Conservation (phyloP, 2,797 vertebrate species). For the Melanotaenia nigrans region DNA sequence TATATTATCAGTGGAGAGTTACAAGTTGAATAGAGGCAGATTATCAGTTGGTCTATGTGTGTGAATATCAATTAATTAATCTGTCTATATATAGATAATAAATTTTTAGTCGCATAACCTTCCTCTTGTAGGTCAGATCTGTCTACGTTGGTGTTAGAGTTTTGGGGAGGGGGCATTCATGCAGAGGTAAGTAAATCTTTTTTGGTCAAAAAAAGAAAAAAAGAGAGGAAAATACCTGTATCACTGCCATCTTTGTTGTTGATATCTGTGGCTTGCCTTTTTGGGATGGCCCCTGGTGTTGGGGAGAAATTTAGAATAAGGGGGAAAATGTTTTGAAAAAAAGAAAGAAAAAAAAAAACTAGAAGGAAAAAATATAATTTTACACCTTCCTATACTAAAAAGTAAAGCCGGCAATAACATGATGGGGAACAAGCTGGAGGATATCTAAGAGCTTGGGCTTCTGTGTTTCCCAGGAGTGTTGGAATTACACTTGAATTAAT, state of each 20-base stretch:
- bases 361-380: slow-evolving; percentile 18
- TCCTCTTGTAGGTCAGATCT: not conserved
- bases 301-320: slow-evolving; percentile 70
- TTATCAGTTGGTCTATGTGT: too few species aligned
- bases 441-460: too few species aligned
- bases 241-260: slow-evolving; percentile 89
- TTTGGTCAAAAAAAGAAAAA: slow-evolving; percentile 47
- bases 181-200: slow-evolving; percentile 67
- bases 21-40: too few species aligned
- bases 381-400: not conserved
- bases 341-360: slow-evolving; percentile 49
- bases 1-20: not conserved
- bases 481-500: too few species aligned
- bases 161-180: slow-evolving; percentile 76
- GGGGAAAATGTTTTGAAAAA: slow-evolving; percentile 67
- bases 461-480: too few species aligned
- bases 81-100: too few species aligned
- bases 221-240: slow-evolving; percentile 91
- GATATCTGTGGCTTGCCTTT: slow-evolving; percentile 90
- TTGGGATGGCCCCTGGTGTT: slow-evolving; percentile 90
- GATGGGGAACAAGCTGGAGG: not conserved
- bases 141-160: not conserved
- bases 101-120: not conserved
- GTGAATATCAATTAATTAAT: too few species aligned
- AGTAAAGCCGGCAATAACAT: slow-evolving; percentile 14